Evolutionary conservation across 2,113 vertebrate species (phyloP).

Genomic region (Lepus europaeus): DNA sequence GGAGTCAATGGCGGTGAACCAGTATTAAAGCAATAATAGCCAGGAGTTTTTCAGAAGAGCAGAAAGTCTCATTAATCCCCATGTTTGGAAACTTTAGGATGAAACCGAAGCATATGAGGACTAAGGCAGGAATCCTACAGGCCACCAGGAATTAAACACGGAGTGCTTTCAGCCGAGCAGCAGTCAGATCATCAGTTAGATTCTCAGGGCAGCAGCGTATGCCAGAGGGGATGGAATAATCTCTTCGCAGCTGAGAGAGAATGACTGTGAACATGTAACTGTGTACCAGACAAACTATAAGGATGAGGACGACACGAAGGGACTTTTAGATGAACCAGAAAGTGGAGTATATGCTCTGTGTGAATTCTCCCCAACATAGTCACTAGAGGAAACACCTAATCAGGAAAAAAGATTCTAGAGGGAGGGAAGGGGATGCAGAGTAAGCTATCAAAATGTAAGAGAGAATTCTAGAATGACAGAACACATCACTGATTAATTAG

Average conservation of each 20-base stretch:
- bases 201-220: neutral
- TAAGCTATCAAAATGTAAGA: slow-evolving; percentile 6
- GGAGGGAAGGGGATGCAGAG: neutral
- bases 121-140: neutral
- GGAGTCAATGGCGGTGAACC: neutral
- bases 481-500: neutral
- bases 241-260: slow-evolving; percentile 15
- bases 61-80: neutral
- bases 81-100: neutral
- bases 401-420: neutral
- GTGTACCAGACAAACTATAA: slow-evolving; percentile 27
- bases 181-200: neutral
- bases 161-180: neutral
- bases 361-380: neutral
- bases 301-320: neutral
- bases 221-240: neutral
- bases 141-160: neutral
- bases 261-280: neutral
- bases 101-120: neutral
- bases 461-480: neutral
- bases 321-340: slow-evolving; percentile 45
- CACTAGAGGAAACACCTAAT: neutral
- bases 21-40: neutral
- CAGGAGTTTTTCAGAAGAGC: neutral
- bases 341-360: neutral